Evolutionary conservation across 2,113 vertebrate species (phyloP).

Genomic region (Syrmaticus mikado): DNA sequence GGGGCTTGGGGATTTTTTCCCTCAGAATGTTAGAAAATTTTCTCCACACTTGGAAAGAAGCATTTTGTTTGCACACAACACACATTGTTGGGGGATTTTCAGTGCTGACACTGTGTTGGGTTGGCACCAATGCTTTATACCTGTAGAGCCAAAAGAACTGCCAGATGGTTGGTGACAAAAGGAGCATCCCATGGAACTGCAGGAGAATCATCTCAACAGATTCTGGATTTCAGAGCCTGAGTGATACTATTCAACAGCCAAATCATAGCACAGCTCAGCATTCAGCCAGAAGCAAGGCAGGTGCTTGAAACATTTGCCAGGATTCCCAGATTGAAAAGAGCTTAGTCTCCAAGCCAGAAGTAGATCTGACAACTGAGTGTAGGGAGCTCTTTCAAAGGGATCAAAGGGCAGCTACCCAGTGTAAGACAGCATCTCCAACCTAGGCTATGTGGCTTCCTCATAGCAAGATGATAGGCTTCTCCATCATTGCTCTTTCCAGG

Average conservation of each 20-base stretch:
- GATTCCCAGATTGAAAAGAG: background rate
- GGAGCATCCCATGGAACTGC: background rate
- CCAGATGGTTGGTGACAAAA: conserved; percentile 42
- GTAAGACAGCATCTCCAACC: background rate
- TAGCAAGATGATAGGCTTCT: background rate
- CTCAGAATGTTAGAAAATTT: background rate
- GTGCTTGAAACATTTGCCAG: conserved; percentile 32
- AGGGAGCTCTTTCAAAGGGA: background rate
- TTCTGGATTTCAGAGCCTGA: conserved; percentile 4
- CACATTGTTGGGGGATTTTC: background rate
- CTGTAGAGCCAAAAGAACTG: background rate
- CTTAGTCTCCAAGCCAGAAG: conserved; percentile 6
- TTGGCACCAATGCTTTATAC: conserved; percentile 10
- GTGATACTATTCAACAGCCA: background rate
- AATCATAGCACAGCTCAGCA: background rate
- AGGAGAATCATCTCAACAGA: background rate
- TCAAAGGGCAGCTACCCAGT: background rate
- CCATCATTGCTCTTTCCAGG: background rate
- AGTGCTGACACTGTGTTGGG: background rate
- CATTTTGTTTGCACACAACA: conserved; percentile 22
- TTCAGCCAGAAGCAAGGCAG: conserved; percentile 51
- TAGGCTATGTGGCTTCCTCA: background rate
- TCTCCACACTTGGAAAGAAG: background rate
- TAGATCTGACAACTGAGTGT: background rate
- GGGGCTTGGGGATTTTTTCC: background rate